Evolutionary conservation across 2,797 vertebrate species (phyloP).

Genomic region (Anabacerthia variegaticeps): DNA sequence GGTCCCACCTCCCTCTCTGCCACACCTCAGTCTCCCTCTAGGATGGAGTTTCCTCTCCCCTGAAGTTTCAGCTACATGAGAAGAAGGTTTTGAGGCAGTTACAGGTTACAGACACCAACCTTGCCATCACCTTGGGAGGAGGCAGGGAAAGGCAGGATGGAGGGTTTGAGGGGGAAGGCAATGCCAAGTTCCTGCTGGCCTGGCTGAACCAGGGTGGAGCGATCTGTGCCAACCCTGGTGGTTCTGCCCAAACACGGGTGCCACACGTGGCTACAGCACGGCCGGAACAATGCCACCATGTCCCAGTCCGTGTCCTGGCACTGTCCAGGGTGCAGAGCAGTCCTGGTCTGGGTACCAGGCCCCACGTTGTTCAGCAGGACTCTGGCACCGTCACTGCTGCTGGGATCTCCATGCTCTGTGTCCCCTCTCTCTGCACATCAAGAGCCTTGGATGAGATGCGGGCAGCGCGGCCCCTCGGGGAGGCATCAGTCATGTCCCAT

Average conservation of each 20-base stretch:
- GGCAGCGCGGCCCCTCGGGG: not conserved
- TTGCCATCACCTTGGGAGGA: not conserved
- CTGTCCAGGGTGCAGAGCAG: not conserved
- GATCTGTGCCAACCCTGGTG: accelerated
- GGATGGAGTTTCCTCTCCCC: not conserved
- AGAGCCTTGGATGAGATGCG: not conserved
- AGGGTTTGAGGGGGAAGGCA: accelerated
- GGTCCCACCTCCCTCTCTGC: accelerated
- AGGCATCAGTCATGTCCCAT: not conserved
- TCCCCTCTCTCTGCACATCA: not conserved
- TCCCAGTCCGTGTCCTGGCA: not conserved
- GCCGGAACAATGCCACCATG: not conserved
- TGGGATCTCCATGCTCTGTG: accelerated
- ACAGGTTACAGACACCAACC: not conserved
- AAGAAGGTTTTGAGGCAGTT: not conserved
- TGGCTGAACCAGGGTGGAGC: not conserved
- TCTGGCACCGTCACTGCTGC: accelerated
- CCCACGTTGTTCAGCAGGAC: accelerated
- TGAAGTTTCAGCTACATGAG: accelerated
- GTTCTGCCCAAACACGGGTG: accelerated
- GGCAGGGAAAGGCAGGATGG: not conserved
- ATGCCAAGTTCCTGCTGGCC: not conserved
- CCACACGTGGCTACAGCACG: accelerated
- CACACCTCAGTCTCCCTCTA: accelerated
- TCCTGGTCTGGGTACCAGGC: accelerated